A percentile compares a stretch with the other conserved stretches of the same genome.
These are phyloP conservation scores for Corythornis madagascariensis DNA, from an alignment of 2,113 vertebrate genomes.

Conservation along the genomic window DNA sequence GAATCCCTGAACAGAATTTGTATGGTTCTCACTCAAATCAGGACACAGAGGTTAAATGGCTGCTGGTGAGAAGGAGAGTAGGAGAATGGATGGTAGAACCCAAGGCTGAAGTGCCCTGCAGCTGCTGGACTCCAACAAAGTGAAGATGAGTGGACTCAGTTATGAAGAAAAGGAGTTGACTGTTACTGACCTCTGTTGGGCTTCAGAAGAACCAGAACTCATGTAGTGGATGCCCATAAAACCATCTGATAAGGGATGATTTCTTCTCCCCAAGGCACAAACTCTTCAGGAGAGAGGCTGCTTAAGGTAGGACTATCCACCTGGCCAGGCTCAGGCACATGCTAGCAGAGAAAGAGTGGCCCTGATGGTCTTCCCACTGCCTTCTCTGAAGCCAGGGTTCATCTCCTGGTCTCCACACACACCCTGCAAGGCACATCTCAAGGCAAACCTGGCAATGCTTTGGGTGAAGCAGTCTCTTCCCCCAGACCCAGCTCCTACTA, in stretches of 20 bases:
- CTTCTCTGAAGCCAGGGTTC: background rate
- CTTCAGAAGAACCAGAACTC: background rate
- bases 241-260: too few relatives aligned
- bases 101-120: background rate
- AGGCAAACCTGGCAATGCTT: background rate
- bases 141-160: background rate
- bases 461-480: background rate
- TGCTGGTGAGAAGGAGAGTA: background rate
- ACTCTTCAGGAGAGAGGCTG: background rate
- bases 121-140: background rate
- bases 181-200: background rate
- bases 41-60: background rate
- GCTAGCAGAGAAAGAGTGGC: accelerated
- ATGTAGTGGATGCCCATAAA: accelerated
- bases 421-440: accelerated
- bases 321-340: accelerated
- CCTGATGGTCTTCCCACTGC: background rate
- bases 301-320: background rate
- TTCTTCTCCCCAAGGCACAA: background rate
- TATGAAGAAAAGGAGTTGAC: background rate
- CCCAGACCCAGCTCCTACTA: background rate
- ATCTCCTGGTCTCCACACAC: background rate
- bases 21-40: too few relatives aligned
- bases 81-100: background rate
- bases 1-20: too few relatives aligned